phyloP scores from a whole-genome alignment of 2,113 vertebrate genomes.

The Onychorhynchus coronatus region DNA sequence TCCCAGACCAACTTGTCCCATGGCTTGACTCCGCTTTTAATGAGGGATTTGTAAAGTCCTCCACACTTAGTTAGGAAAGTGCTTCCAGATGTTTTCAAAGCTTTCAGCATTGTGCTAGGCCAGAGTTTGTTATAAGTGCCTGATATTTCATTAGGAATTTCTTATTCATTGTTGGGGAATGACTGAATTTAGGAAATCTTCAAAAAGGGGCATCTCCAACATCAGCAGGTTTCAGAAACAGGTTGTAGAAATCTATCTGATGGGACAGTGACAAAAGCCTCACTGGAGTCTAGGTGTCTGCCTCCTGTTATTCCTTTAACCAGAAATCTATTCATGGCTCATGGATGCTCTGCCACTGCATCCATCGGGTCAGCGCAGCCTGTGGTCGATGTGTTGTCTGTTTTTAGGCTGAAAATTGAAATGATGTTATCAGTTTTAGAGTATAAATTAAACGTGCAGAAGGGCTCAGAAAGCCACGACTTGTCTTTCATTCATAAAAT shows the following conservation, averaged over 20 bases:
- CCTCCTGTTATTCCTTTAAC: neutral
- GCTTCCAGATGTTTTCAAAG: neutral
- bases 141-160: neutral
- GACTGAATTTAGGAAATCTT: neutral
- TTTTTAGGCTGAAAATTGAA: too few species aligned
- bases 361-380: too few species aligned
- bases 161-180: neutral
- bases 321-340: neutral
- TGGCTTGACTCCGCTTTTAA: neutral
- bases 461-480: neutral
- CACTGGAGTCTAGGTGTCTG: neutral
- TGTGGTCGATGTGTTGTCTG: too few species aligned
- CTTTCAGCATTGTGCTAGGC: neutral
- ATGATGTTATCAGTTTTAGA: too few species aligned
- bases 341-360: too few species aligned
- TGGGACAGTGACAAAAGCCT: neutral
- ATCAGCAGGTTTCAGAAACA: neutral
- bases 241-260: neutral
- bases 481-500: fast-evolving
- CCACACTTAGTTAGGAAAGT: neutral
- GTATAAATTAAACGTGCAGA: neutral
- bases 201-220: neutral
- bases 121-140: neutral
- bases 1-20: neutral
- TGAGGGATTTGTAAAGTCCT: neutral